Evolutionary conservation across 1,140 invertebrate species (phyloP), one percentile per base, ranked within the genome.

Genomic region (Pantala flavescens): DNA sequence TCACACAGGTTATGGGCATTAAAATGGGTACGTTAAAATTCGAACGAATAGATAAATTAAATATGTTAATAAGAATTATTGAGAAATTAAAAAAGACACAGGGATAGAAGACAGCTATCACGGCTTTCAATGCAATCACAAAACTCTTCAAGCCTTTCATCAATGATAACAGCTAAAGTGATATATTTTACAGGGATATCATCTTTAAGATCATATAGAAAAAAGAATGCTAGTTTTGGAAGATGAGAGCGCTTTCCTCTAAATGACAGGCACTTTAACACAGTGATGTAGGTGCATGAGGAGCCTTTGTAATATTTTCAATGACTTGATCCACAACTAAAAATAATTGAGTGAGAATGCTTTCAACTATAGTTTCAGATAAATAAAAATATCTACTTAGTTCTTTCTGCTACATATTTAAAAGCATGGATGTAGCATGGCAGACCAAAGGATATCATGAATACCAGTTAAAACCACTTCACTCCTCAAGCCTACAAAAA

Each of bases 181-280:
- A 63, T 63, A 49, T 49, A 7, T 36, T 63, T 63, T 63, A 63
- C 49, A 63, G n/a, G 49, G 49, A 63, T 63, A 63, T 63, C n/a
- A 36, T 63, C 49, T 63, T 19, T 16, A 63, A 63, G 16, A 7
- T 63, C 12, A 63, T 1, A 63, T 63, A 63, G 49, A 63, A 63
- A 63, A 63, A 63, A 7, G 49, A 63, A 3, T 7, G 14, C 49
- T 63, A 63, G 2, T 63, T 63, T 21, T 21, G 49, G 49, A 63
- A 63, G 49, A 63, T 63, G 49, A 36, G 49, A 63, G 49, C 49
- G 28, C 49, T 63, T 63, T 63, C 49, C 49, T 63, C 49, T 63
- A 63, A 63, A 63, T 14, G 49, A 63, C 49, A 63, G 49, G 49
- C 49, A 63, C 49, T 63, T 63, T 7, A 63, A 63, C 12, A 63